These are phyloP conservation scores for Dasyprocta punctata DNA, from an alignment of 2,113 vertebrate species.

Conservation along the genomic window DNA sequence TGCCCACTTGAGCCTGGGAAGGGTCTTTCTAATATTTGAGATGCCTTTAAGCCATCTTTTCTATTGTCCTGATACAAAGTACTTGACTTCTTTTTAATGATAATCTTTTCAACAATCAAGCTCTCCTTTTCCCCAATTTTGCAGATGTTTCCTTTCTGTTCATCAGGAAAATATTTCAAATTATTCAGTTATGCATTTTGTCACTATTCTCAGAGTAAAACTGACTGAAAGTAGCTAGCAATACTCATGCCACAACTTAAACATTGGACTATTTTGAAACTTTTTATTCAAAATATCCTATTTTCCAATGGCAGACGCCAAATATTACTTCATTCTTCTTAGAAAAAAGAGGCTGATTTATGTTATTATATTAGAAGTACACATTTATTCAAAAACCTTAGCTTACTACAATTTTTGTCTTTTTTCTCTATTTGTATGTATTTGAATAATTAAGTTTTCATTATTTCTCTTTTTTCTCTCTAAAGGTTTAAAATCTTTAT, in stretches of 20 bases:
- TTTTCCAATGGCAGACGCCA: neutral
- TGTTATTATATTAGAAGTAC: neutral
- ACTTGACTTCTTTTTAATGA: neutral
- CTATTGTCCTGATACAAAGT: neutral
- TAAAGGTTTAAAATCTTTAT: neutral
- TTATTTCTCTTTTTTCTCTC: neutral
- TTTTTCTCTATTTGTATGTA: neutral
- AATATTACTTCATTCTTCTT: neutral
- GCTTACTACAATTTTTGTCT: neutral
- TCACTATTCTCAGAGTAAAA: neutral
- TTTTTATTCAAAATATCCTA: neutral
- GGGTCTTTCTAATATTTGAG: neutral
- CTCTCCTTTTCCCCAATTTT: neutral
- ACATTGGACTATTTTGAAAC: neutral
- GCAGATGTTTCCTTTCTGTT: neutral
- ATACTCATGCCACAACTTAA: neutral
- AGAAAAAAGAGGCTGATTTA: neutral
- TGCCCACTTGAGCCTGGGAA: neutral
- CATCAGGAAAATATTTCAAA: neutral
- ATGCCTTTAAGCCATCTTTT: neutral
- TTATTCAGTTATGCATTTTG: neutral
- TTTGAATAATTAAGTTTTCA: neutral
- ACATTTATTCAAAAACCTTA: neutral
- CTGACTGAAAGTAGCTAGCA: neutral
- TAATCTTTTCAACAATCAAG: neutral